Evolutionary conservation across 2,797 vertebrate species (phyloP).

Genomic region (Microtus californicus): DNA sequence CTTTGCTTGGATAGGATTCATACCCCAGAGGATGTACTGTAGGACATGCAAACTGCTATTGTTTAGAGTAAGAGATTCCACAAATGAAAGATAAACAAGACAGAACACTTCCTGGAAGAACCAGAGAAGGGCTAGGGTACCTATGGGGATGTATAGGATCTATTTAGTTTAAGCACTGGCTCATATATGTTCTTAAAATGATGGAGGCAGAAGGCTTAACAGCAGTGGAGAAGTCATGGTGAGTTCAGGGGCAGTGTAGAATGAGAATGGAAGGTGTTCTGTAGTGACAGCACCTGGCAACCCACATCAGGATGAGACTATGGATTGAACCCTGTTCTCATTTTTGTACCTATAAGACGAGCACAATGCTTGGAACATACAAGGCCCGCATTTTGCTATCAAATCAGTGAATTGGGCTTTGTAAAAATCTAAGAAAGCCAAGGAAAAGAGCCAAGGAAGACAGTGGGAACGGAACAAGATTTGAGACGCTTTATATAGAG

Average conservation of each 20-base stretch:
- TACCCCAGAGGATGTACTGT: background rate
- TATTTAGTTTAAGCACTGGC: background rate
- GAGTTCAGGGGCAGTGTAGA: background rate
- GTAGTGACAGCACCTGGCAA: background rate
- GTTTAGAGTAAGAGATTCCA: background rate
- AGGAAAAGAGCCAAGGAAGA: conserved; percentile 38
- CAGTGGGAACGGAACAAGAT: background rate
- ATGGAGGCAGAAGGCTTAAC: background rate
- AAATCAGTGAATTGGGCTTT: conserved; percentile 40
- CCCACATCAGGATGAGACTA: background rate
- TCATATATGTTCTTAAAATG: background rate
- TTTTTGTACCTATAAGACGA: background rate
- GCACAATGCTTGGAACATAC: conserved; percentile 17
- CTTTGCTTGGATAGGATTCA: conserved; percentile 19
- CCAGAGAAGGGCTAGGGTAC: background rate
- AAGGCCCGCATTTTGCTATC: conserved; percentile 31
- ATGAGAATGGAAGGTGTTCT: background rate
- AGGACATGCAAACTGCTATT: background rate
- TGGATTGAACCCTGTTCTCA: background rate
- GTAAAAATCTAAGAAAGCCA: conserved; percentile 49
- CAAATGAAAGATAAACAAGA: background rate
- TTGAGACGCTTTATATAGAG: conserved; percentile 22
- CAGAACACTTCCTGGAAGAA: background rate
- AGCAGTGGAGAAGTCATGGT: background rate
- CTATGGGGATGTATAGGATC: background rate